Conservation (phyloP, 2,113 vertebrate genomes). For the Polypterus senegalus region DNA sequence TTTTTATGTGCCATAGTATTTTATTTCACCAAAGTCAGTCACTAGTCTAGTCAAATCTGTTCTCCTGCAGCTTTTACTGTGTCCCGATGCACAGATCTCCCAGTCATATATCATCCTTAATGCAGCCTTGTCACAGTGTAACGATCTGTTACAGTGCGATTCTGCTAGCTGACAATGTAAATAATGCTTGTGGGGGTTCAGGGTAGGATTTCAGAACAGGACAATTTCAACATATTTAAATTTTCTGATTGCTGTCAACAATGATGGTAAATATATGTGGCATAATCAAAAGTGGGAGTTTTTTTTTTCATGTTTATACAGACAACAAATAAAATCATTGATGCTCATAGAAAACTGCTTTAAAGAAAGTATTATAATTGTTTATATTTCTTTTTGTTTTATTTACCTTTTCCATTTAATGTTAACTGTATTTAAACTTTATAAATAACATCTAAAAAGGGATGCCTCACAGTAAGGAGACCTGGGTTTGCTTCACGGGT, state of each 20-base stretch:
- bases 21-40: background rate
- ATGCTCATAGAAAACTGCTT: too few species aligned
- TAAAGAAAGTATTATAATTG: background rate
- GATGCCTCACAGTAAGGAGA: too few species aligned
- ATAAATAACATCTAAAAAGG: too few species aligned
- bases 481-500: too few species aligned
- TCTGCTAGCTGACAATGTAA: conserved; percentile 16
- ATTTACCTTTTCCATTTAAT: background rate
- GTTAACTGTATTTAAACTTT: too few species aligned
- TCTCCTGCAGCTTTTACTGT: background rate
- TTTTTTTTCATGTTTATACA: background rate
- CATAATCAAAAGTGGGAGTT: conserved; percentile 6
- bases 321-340: conserved; percentile 13
- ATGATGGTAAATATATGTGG: conserved; percentile 15
- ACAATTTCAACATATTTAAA: conserved; percentile 15
- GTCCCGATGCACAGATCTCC: background rate
- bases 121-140: conserved; percentile 24
- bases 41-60: background rate
- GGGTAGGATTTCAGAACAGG: conserved; percentile 11
- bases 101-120: conserved; percentile 29
- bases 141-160: conserved; percentile 24
- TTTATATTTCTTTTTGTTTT: background rate
- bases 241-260: conserved; percentile 13
- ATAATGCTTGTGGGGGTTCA: conserved; percentile 15
- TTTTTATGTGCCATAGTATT: too few species aligned